These are phyloP conservation scores for Hycleus cichorii DNA, from an alignment of 1,140 invertebrate genomes.

Conservation along the genomic window DNA sequence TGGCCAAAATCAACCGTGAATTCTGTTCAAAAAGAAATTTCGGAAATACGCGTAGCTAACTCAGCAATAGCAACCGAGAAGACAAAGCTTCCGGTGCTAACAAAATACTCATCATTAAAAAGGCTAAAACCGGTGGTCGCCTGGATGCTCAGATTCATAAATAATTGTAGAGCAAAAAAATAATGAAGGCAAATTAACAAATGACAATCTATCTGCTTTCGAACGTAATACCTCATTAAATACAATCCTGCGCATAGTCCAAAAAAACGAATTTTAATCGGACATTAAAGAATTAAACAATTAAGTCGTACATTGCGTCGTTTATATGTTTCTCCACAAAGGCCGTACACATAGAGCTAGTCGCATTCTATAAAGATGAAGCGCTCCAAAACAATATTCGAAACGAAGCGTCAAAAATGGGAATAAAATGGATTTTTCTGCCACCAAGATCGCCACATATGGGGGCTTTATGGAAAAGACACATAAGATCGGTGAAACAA, in stretches of 20 bases:
- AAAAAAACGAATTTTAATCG: not conserved
- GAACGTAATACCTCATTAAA: too few relatives aligned
- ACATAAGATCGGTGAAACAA: not conserved
- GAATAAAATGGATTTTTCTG: slow-evolving; percentile 38
- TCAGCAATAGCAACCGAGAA: too few relatives aligned
- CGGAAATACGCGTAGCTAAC: too few relatives aligned
- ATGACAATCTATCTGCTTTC: too few relatives aligned
- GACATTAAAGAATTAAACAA: not conserved
- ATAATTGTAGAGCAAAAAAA: too few relatives aligned
- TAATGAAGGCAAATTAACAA: too few relatives aligned
- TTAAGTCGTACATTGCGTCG: not conserved
- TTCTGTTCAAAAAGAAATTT: too few relatives aligned
- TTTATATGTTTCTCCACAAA: slow-evolving; percentile 1
- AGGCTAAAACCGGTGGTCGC: too few relatives aligned
- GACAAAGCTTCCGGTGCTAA: too few relatives aligned
- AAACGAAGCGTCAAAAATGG: not conserved
- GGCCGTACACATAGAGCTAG: slow-evolving; percentile 34
- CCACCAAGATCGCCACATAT: slow-evolving; percentile 40
- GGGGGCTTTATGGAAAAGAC: slow-evolving; percentile 29
- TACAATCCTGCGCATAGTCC: too few relatives aligned
- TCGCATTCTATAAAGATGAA: slow-evolving; percentile 7
- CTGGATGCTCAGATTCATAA: too few relatives aligned
- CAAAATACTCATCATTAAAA: too few relatives aligned
- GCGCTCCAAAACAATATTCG: not conserved
- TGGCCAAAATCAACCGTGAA: not conserved